Evolutionary conservation across 2,113 vertebrate genomes (phyloP).

Genomic region (Osmerus eperlanus): DNA sequence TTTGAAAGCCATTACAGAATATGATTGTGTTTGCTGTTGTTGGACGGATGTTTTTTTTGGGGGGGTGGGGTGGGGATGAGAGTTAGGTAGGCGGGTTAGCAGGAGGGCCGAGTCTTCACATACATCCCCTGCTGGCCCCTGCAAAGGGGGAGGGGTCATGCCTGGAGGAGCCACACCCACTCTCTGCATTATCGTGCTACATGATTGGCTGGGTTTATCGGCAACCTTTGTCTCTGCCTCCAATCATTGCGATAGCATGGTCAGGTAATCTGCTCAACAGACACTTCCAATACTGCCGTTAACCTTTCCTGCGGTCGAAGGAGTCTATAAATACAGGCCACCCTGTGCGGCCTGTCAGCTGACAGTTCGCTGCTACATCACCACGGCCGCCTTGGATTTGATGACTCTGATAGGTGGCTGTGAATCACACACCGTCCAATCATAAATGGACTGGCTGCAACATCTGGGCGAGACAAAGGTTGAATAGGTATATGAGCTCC

Average conservation of each 20-base stretch:
- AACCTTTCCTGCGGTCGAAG: conserved; percentile 12
- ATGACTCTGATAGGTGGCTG: too few relatives aligned
- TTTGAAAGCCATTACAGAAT: conserved; percentile 67
- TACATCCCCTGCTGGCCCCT: background rate
- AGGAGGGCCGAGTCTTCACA: conserved; percentile 29
- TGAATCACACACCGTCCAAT: background rate
- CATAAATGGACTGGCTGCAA: background rate
- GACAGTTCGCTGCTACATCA: background rate
- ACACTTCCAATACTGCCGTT: conserved; percentile 2
- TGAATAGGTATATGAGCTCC: too few relatives aligned
- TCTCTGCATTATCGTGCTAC: conserved; percentile 22
- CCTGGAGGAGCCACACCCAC: background rate
- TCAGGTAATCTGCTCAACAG: conserved; percentile 13
- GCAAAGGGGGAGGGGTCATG: conserved; percentile 1
- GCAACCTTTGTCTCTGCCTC: background rate
- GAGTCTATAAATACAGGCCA: conserved; percentile 10
- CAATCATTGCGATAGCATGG: background rate
- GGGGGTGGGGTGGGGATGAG: conserved; percentile 36
- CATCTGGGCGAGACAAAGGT: too few relatives aligned
- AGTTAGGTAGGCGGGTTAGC: conserved; percentile 48
- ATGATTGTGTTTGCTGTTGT: conserved; percentile 69
- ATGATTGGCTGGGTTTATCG: conserved; percentile 4
- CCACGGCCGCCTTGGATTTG: too few relatives aligned
- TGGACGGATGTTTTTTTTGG: conserved; percentile 61
- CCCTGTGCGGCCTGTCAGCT: background rate